A percentile compares a stretch with the other conserved stretches of the same genome.
phyloP scores from a whole-genome alignment of 2,113 vertebrate species.

The Pachyramphus minor region DNA sequence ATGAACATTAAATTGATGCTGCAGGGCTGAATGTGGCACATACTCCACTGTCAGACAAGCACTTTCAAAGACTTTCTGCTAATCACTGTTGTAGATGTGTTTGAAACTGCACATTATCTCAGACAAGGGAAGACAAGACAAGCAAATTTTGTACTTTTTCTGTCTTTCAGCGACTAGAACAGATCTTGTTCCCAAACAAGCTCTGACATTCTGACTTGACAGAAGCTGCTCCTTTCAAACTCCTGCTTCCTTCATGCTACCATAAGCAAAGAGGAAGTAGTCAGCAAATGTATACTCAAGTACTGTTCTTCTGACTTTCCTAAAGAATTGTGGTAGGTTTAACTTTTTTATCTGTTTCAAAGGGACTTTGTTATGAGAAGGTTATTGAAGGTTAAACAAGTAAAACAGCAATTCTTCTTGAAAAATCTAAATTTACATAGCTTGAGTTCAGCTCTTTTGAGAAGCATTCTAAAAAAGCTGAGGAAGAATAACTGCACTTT shows the following conservation, averaged over 20 bases:
- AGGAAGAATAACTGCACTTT: neutral
- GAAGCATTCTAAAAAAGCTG: neutral
- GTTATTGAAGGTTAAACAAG: neutral
- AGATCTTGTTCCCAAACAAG: neutral
- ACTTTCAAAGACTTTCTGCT: neutral
- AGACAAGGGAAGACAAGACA: slow-evolving; percentile 32
- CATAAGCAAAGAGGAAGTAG: neutral
- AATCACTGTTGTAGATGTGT: neutral
- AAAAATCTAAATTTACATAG: neutral
- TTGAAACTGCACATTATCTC: neutral
- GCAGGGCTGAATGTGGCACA: neutral
- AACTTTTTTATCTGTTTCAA: neutral
- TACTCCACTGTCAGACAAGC: neutral
- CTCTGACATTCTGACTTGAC: neutral
- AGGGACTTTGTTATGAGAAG: neutral
- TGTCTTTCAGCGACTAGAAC: neutral
- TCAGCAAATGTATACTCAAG: neutral
- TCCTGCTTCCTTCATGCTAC: slow-evolving; percentile 22
- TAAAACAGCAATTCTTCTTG: neutral
- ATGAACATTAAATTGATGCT: neutral
- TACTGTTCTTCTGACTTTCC: neutral
- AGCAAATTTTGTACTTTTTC: neutral
- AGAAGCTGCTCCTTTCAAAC: neutral
- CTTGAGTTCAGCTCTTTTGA: neutral
- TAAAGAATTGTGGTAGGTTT: neutral